Percentiles rank a stretch among this genome's conserved stretches.
These are phyloP conservation scores for Trogon melanurus DNA, from an alignment of 2,113 vertebrate species.

Conservation along the genomic window DNA sequence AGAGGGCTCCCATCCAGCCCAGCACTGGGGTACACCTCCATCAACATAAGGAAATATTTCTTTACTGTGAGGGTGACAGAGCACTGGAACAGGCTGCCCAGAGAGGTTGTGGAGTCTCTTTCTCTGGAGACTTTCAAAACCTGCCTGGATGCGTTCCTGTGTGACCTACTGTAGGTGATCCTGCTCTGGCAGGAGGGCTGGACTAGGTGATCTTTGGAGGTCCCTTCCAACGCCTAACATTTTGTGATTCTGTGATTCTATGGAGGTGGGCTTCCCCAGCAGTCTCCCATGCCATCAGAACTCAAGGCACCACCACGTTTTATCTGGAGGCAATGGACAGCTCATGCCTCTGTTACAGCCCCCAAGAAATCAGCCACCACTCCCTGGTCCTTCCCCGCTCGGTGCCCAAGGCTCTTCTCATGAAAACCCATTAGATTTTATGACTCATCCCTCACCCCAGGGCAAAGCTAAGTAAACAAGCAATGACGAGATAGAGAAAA, in stretches of 20 bases:
- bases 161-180: too few species aligned
- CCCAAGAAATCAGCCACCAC: neutral
- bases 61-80: too few species aligned
- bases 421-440: constrained; percentile 55
- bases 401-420: constrained; percentile 20
- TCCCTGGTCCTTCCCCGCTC: neutral
- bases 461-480: constrained; percentile 28
- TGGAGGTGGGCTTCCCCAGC: neutral
- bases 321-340: accelerated
- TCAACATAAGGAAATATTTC: neutral
- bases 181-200: too few species aligned
- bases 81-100: too few species aligned
- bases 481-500: neutral
- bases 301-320: neutral
- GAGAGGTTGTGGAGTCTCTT: too few species aligned
- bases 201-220: too few species aligned
- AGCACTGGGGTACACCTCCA: neutral
- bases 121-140: too few species aligned
- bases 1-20: neutral
- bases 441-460: constrained; percentile 37
- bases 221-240: too few species aligned
- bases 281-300: neutral
- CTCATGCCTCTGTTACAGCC: accelerated
- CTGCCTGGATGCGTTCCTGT: too few species aligned
- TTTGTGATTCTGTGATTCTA: too few species aligned